Conservation (phyloP, 1,140 invertebrate genomes). For the Scaptodrosophila lebanonensis region DNA sequence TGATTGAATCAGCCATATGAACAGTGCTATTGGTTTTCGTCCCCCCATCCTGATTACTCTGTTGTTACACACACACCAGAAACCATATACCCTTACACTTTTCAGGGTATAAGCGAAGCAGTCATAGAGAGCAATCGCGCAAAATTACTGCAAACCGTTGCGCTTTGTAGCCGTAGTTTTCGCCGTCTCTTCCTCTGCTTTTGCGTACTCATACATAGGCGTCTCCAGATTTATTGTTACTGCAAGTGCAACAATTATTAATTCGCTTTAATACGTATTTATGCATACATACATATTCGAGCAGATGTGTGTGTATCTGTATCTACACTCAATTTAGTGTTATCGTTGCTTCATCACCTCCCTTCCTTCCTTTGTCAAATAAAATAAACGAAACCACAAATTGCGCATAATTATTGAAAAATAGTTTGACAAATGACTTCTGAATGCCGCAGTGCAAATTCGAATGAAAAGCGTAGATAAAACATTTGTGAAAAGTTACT, state of each 20-base stretch:
- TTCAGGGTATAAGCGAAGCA: no score
- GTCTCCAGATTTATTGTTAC: constrained; percentile 19
- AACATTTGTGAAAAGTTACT: no score
- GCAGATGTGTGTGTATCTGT: constrained; percentile 63
- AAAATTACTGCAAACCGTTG: constrained; percentile 30
- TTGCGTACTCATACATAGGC: constrained; percentile 14
- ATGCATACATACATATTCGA: constrained; percentile 71
- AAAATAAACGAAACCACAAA: no score
- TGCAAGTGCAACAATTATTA: constrained; percentile 69
- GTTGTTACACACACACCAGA: no score
- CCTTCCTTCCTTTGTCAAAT: no score
- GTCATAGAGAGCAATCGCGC: constrained; percentile 48
- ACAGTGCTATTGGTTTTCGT: no score
- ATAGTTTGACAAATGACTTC: not conserved
- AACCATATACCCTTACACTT: no score
- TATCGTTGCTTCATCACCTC: constrained; percentile 32
- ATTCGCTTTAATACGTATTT: constrained; percentile 61
- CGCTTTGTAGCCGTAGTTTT: constrained; percentile 62
- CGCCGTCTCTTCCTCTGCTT: constrained; percentile 20
- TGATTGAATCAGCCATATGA: no score
- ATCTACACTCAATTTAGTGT: constrained; percentile 71
- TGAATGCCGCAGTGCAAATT: no score
- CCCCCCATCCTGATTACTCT: no score
- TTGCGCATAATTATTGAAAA: constrained; percentile 23
- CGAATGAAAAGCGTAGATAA: no score